Evolutionary conservation across 1,140 invertebrate genomes (phyloP), one percentile per base, ranked within the genome.

Genomic region (Tetranychus cinnabarinus): DNA sequence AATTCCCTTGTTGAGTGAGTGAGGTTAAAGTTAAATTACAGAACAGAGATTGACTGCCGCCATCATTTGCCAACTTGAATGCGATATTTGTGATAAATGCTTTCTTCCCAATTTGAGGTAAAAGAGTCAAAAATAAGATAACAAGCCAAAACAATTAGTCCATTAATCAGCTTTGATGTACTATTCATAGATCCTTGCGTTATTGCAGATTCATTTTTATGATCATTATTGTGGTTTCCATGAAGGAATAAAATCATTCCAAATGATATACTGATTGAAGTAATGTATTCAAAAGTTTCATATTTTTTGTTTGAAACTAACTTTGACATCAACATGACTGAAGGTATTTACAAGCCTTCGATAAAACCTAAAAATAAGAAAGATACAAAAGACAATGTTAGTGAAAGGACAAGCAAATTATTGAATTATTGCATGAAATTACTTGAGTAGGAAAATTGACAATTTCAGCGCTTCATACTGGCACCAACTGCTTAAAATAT

Each of bases 381-480:
- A 52, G 59, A 61, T 15, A 47, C 12, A 15, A 61, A 33, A 52
- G 36, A 42, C 39, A 56, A 42, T 3, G 23, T 45, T 31, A 42
- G 45, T 1, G 34, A 52, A 7, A 13, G 23, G 13, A n/a, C 23
- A 2, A n/a, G 7, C n/a, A n/a, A 42, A 5, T n/a, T 5, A n/a
- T 1, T 7, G 2, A 52, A 23, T 5, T 47, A 31, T 34, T 63
- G 13, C 35, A n/a, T 3, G 42, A 37, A 65, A 65, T 67, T 65
- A 89, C 85, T 77, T 97, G 93, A 50, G 89, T 91, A 2, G 93
- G 93, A 74, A 98, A 99, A 69, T 85, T 93, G 65, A 99, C 88
- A 85, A 98, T 74, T 97, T 98, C 3, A 98, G 76, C 33, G 93
- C 93, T 76, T 99, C 95, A 71, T 99, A 99, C 74, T 99, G 95